A percentile compares a stretch with the other conserved stretches of the same genome.
Evolutionary conservation across 2,797 vertebrate genomes (phyloP).

Genomic region (Anguilla pacifica): DNA sequence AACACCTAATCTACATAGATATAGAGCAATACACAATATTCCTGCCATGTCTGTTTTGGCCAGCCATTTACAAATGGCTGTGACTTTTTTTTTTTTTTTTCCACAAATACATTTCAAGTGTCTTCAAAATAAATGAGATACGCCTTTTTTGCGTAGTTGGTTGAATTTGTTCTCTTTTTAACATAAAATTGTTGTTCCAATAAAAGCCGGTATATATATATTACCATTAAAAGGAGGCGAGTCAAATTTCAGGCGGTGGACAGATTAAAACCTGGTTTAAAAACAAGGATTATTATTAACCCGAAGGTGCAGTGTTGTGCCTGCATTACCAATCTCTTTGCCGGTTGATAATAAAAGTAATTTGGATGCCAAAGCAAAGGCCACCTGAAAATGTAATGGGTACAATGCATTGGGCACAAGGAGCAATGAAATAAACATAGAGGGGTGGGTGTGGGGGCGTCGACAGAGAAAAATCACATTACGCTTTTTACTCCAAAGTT

Average conservation of each 20-base stretch:
- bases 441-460: conserved; percentile 12
- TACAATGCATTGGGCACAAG: conserved; percentile 54
- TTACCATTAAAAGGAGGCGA: conserved; percentile 59
- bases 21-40: conserved; percentile 42
- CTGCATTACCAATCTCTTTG: conserved; percentile 41
- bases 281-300: conserved; percentile 61
- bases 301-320: conserved; percentile 44
- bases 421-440: conserved; percentile 54
- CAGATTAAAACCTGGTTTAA: conserved; percentile 57
- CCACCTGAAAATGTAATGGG: conserved; percentile 51
- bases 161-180: conserved; percentile 63
- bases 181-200: conserved; percentile 61
- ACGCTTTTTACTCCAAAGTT: conserved; percentile 26
- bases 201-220: conserved; percentile 54
- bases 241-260: conserved; percentile 66
- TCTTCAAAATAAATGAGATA: conserved; percentile 58
- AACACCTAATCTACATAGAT: conserved; percentile 62
- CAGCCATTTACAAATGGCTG: conserved; percentile 34
- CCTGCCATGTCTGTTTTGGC: neutral
- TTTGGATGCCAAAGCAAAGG: conserved; percentile 54
- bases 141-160: conserved; percentile 55
- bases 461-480: conserved; percentile 35
- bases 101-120: conserved; percentile 66
- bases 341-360: conserved; percentile 58
- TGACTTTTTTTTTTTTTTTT: conserved; percentile 43